Conservation (phyloP, 2,888 invertebrate genomes). For the Chymomyza caudatula region DNA sequence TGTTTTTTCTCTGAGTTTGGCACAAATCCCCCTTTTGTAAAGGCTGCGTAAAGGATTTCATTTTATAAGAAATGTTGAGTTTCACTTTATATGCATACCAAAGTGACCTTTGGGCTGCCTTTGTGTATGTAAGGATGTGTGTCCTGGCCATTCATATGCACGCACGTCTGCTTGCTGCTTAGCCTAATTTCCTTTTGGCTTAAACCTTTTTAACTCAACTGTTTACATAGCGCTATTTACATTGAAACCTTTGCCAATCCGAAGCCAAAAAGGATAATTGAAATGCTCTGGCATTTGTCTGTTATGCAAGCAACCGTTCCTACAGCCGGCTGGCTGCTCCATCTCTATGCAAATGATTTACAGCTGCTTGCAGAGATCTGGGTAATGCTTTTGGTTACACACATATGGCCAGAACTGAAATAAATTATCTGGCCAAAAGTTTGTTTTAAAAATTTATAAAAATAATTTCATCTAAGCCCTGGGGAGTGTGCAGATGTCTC, state of each 20-base stretch:
- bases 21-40: constrained; percentile 60
- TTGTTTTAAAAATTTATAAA: constrained; percentile 54
- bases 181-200: constrained; percentile 46
- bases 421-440: constrained; percentile 46
- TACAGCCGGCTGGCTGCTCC: constrained; percentile 28
- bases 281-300: constrained; percentile 26
- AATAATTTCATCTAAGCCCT: constrained; percentile 38
- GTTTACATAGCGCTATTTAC: constrained; percentile 28
- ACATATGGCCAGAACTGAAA: constrained; percentile 14
- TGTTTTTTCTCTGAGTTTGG: neutral
- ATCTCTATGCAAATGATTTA: constrained; percentile 56
- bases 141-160: constrained; percentile 45
- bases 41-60: constrained; percentile 67
- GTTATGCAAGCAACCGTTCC: neutral
- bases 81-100: constrained; percentile 41
- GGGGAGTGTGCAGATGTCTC: constrained; percentile 47
- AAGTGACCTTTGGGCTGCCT: constrained; percentile 46
- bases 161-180: constrained; percentile 20
- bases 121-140: constrained; percentile 46
- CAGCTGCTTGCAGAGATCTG: constrained; percentile 36
- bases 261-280: constrained; percentile 57
- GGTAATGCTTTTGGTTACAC: neutral
- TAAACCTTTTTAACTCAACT: constrained; percentile 45
- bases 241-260: constrained; percentile 18
- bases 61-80: constrained; percentile 48